These are phyloP conservation scores for Dryobota labecula DNA, from an alignment of 2,888 invertebrate genomes.

Conservation along the genomic window DNA sequence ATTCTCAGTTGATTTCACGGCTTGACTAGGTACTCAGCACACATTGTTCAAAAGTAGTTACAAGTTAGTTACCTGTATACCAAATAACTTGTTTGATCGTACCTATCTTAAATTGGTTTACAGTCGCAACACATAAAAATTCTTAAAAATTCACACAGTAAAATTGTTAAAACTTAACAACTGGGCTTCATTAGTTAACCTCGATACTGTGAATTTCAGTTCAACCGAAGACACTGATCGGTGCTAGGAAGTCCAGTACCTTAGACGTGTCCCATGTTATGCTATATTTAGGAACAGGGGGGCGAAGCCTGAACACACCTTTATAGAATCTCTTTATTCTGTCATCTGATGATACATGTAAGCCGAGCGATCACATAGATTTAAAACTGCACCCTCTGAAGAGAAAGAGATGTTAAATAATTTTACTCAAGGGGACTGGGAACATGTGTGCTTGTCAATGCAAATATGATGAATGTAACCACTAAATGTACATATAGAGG, in stretches of 20 bases:
- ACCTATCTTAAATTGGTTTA: not conserved
- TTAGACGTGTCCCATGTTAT: too few species aligned
- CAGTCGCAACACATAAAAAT: not conserved
- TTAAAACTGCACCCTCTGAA: slow-evolving; percentile 51
- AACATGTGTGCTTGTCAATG: slow-evolving; percentile 69
- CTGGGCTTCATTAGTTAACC: not conserved
- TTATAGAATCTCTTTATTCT: too few species aligned
- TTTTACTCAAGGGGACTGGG: slow-evolving; percentile 60
- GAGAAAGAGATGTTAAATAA: slow-evolving; percentile 66
- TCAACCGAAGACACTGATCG: not conserved
- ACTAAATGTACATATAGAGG: slow-evolving; percentile 37
- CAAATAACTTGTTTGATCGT: too few species aligned
- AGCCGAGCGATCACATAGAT: slow-evolving; percentile 42
- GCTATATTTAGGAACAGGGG: too few species aligned
- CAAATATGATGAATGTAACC: slow-evolving; percentile 69
- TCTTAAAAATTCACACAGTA: not conserved
- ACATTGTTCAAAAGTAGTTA: too few species aligned
- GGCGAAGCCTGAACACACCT: too few species aligned
- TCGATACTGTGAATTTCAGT: slow-evolving; percentile 1
- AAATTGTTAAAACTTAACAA: slow-evolving; percentile 9
- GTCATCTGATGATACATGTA: too few species aligned
- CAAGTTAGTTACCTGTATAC: too few species aligned
- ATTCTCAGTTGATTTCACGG: too few species aligned
- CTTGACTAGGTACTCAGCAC: too few species aligned
- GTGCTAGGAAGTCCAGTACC: too few species aligned